Base-by-base conservation (phyloP, 2,797 vertebrate species). In the Gorsachius magnificus region DNA sequence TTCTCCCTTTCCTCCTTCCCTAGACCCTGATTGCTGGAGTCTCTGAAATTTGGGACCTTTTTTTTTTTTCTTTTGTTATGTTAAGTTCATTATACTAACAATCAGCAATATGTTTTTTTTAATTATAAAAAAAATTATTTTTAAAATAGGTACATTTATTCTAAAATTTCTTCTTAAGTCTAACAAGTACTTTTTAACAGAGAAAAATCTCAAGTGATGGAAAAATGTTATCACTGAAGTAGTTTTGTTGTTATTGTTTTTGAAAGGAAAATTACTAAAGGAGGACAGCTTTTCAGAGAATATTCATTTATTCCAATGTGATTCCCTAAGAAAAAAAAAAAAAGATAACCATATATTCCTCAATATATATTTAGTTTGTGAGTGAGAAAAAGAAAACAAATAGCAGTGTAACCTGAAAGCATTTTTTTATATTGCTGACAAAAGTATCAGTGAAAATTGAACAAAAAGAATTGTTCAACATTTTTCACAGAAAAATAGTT, bases 11-110 rank as follows among this genome's bases (percentile, higher is more conserved):
- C 8, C n/a, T 5, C 16, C 5, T 51, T 45, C 4, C 12, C 12
- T 48, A 43, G 16, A 43, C 15, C 6, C 41, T 53, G 18, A 12
- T 38, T 56, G 4, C 14, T 78, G 29, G 15, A 64, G 18, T 17
- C 4, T 79, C 16, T 68, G 45, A 72, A 18, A 48, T 16, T 11
- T 51, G 29, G 16, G 14, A 65, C 24, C 6, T 0, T 2, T 53
- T 8, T 33, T 15, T 50, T 11, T 38, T 1, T 0, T 8, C 2
- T 5, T 65, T 61, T 21, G 7, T 1, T 16, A 16, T 38, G 5
- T 51, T 48, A 53, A 38, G 5, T 45, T 79, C 8, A 21, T 46
- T 10, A 17, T 60, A 8, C 1, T 60, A 60, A 51, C 22, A 45
- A 72, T 54, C 14, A 85, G 4, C 3, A 61, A 41, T 5, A 8